phyloP scores from a whole-genome alignment of 2,888 invertebrate species.

The Diadegma fenestrale region DNA sequence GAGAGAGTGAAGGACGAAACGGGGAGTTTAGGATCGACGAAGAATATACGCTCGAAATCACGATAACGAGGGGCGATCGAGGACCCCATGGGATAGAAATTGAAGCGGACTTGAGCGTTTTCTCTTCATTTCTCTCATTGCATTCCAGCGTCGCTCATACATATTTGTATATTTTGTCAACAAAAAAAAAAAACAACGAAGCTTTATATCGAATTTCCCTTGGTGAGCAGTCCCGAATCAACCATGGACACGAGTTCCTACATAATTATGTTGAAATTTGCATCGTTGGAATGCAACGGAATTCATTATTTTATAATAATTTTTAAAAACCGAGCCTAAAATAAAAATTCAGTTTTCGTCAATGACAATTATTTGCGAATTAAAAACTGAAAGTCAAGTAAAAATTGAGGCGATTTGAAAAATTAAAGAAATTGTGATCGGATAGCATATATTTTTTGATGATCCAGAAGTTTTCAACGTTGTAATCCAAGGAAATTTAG shows the following conservation, averaged over 20 bases:
- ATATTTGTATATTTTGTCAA: not conserved
- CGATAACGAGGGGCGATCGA: constrained; percentile 66
- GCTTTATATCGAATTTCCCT: constrained; percentile 63
- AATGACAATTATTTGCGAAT: no score
- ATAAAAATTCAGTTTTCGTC: no score
- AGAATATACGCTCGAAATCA: constrained; percentile 59
- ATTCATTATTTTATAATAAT: no score
- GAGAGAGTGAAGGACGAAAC: constrained; percentile 3
- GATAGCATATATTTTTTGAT: no score
- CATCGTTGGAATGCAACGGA: no score
- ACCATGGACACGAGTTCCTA: not conserved
- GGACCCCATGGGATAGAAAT: constrained; percentile 64
- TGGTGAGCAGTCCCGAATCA: constrained; percentile 15
- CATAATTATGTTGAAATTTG: not conserved
- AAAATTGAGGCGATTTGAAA: no score
- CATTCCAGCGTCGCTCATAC: not conserved
- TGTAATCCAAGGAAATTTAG: no score
- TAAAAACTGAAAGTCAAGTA: no score
- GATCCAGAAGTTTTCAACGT: no score
- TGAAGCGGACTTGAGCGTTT: constrained; percentile 63
- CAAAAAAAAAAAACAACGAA: constrained; percentile 9
- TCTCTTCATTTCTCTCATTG: constrained; percentile 30
- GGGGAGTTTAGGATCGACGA: not conserved
- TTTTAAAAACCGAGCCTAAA: no score
- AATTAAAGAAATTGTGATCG: no score